Evolutionary conservation across 2,888 invertebrate genomes (phyloP), one percentile per base, ranked within the genome.

Genomic region (Nebria salina): DNA sequence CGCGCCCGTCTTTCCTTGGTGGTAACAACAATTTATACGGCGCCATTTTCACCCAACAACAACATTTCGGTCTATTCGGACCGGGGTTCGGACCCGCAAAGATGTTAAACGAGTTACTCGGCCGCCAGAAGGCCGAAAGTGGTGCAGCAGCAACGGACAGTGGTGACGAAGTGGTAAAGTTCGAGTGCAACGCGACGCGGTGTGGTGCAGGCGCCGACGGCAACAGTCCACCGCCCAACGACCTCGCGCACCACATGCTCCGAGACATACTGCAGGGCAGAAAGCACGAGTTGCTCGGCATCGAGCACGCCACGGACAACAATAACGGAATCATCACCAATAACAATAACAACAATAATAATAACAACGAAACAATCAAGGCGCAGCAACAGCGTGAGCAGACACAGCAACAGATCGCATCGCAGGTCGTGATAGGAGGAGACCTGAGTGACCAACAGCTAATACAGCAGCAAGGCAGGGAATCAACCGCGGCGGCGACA

Each of bases 91-190:
- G 94, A 89, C 95, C 95, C 90, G 94, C 95, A 88, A 96, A 96
- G 90, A 96, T 96, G 96, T 93, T 96, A 87, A 96, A 96, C 93
- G 96, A 96, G 91, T 92, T 96, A 84, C 92, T 96, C 86, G 95
- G 95, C 85, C 92, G 96, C 85, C 94, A 96, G 86, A 88, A 89
- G 87, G 84, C 91, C 85, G 89, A 91, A 87, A 89, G 89, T 85
- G 54, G 89, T 85, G 75, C 78, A 34, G 68, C 65, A 25, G 34
- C 26, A 83, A 85, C 76, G 85, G 86, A 84, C 84, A 86, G 82
- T 83, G 88, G 84, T 85, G 88, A 85, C 86, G 90, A 86, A 84
- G 89, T 87, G 87, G 88, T 86, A 87, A 89, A 88, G 86, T 89
- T 86, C 85, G 89, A 87, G 86, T 86, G 86, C 54, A 64, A 72